A percentile compares a stretch with the other conserved stretches of the same genome.
Evolutionary conservation across 2,113 vertebrate genomes (phyloP).

Genomic region (Baryphthengus martii): DNA sequence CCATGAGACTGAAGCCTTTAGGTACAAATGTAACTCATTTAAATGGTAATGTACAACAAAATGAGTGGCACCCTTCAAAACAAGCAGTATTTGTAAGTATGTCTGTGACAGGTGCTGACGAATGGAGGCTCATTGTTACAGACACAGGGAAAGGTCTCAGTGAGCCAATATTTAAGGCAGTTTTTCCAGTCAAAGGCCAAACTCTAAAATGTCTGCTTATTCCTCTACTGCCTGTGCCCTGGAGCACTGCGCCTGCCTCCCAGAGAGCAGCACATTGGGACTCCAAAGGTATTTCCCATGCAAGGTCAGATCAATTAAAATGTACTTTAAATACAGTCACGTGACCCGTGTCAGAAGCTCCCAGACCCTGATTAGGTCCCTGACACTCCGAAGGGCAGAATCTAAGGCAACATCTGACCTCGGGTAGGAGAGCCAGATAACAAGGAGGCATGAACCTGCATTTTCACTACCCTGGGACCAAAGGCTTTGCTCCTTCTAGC

Average conservation of each 20-base stretch:
- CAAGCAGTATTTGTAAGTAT: not conserved
- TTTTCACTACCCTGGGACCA: not conserved
- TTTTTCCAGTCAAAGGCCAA: conserved; percentile 33
- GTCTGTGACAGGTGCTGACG: not conserved
- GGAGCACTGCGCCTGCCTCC: not conserved
- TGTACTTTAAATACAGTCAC: not conserved
- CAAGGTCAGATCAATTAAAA: conserved; percentile 57
- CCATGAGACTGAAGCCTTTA: conserved; percentile 13
- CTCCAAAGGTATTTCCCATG: conserved; percentile 7
- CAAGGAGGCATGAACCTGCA: not conserved
- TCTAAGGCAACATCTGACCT: not conserved
- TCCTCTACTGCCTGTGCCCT: not conserved
- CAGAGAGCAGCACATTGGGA: not conserved
- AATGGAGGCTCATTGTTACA: not conserved
- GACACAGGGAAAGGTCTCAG: not conserved
- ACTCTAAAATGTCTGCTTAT: not conserved
- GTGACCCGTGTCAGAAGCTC: not conserved
- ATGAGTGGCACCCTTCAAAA: conserved; percentile 52
- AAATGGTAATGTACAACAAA: conserved; percentile 59
- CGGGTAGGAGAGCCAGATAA: not conserved
- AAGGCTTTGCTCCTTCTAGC: not conserved
- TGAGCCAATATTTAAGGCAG: not conserved
- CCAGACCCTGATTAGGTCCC: not conserved
- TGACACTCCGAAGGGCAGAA: conserved; percentile 2
- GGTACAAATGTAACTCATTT: conserved; percentile 51